Conservation (phyloP, 2,113 vertebrate genomes). For the Catharus fuscescens region DNA sequence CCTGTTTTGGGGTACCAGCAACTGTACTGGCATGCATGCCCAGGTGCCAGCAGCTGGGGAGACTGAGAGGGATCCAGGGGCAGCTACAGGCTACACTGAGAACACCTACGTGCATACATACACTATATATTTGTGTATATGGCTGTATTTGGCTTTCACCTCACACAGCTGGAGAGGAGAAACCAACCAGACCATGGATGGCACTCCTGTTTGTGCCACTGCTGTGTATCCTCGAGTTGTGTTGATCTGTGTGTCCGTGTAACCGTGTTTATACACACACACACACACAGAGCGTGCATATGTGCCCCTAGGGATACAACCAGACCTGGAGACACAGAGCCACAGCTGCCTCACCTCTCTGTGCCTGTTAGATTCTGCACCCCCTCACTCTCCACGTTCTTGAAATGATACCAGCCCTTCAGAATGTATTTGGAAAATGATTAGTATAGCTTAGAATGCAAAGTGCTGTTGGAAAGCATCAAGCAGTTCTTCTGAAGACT, state of each 20-base stretch:
- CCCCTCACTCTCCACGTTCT: too few relatives aligned
- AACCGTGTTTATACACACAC: not conserved
- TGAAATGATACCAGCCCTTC: not conserved
- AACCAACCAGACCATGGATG: not conserved
- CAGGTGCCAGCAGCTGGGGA: not conserved
- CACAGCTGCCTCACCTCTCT: not conserved
- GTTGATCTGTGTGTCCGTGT: not conserved
- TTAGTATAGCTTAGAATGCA: not conserved
- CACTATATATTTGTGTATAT: not conserved
- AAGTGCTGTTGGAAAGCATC: not conserved
- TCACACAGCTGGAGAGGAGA: not conserved
- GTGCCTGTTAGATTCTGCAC: not conserved
- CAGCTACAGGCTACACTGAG: not conserved
- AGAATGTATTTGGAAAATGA: not conserved
- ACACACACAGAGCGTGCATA: accelerated
- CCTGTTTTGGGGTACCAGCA: not conserved
- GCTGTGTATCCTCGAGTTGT: not conserved
- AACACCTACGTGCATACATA: accelerated
- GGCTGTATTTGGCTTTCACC: not conserved
- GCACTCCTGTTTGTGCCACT: not conserved
- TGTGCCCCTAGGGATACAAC: accelerated
- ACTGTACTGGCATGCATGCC: not conserved
- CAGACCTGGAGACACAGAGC: not conserved
- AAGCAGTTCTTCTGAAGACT: not conserved
- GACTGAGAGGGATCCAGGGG: not conserved